Evolutionary conservation across 2,797 vertebrate species (phyloP), one percentile per base, ranked within the genome.

Genomic region (Sebastes hubbsi): DNA sequence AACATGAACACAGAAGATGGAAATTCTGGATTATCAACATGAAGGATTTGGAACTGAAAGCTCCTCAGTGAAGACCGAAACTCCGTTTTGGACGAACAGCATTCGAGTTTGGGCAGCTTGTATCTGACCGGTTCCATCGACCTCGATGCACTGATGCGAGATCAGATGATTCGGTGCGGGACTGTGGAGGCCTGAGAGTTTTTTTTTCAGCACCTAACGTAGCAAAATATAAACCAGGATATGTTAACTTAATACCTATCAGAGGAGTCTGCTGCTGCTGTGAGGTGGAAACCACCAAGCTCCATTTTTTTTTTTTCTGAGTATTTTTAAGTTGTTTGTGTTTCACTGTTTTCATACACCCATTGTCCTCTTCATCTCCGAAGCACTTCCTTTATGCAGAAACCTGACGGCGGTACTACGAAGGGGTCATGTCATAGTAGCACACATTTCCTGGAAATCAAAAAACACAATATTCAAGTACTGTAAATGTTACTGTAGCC

Each of bases 401-500:
- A 80, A 78, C 63, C 67, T 64, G 65, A 73, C 38, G 67, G 87
- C 89, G 87, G 89, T 86, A 78, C 76, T 73, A 79, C 36, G 76
- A 86, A 86, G 72, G 84, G 80, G 82, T 87, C 85, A 73, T 82
- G 63, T 84, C 81, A 87, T 74, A 65, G 94, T 94, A 94, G 94
- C 93, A 92, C 76, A 78, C 86, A 77, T 86, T 86, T 87, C 63
- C 80, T 85, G 78, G 75, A 52, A 76, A 74, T 87, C 38, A n/a
- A 60, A 80, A 84, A 80, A 84, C 81, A 83, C 61, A 73, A 83
- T 81, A 73, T 91, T 84, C 86, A 83, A 91, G 91, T 92, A 94
- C 91, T 94, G 94, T 93, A 93, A 91, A 91, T 74, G 86, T 86
- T 89, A 87, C 89, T 92, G 94, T 94, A 92, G 91, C 90, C 78